These are phyloP conservation scores for Leucophora obtusa DNA, from an alignment of 2,888 invertebrate genomes.

Conservation along the genomic window DNA sequence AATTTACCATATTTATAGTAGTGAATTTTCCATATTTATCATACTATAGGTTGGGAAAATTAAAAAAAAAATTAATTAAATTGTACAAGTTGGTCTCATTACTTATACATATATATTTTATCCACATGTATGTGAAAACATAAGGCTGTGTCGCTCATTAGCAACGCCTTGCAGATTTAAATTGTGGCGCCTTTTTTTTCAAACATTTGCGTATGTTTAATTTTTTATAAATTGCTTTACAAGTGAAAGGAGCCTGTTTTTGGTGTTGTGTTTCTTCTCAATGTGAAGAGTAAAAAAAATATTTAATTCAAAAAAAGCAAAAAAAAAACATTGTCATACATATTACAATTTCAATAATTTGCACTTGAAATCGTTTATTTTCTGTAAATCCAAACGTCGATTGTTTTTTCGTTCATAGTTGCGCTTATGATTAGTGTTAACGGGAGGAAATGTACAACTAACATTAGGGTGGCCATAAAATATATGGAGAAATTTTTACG, in stretches of 20 bases:
- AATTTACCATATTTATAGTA: too few relatives aligned
- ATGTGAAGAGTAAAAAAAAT: slow-evolving; percentile 14
- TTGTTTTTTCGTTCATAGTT: slow-evolving; percentile 39
- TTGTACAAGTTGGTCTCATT: background rate
- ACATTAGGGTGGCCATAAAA: too few relatives aligned
- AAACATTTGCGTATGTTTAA: slow-evolving; percentile 20
- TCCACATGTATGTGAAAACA: background rate
- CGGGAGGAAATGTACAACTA: background rate
- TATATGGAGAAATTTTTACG: too few relatives aligned
- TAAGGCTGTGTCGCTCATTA: slow-evolving; percentile 49
- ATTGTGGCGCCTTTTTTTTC: slow-evolving; percentile 60
- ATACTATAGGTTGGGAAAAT: too few relatives aligned
- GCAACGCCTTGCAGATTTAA: slow-evolving; percentile 58
- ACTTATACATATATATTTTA: background rate
- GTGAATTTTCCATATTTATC: too few relatives aligned
- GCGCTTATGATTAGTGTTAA: slow-evolving; percentile 39
- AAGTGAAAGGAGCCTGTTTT: slow-evolving; percentile 61
- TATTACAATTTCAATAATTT: slow-evolving; percentile 58
- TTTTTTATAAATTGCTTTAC: slow-evolving; percentile 19
- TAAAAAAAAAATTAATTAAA: too few relatives aligned
- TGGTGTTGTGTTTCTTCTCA: background rate
- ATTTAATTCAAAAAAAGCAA: slow-evolving; percentile 52
- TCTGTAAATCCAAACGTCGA: slow-evolving; percentile 52
- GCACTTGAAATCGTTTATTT: slow-evolving; percentile 63
- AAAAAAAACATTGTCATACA: slow-evolving; percentile 46